Evolutionary conservation across 1,140 invertebrate genomes (phyloP).

Genomic region (Andrena cerasifolii): DNA sequence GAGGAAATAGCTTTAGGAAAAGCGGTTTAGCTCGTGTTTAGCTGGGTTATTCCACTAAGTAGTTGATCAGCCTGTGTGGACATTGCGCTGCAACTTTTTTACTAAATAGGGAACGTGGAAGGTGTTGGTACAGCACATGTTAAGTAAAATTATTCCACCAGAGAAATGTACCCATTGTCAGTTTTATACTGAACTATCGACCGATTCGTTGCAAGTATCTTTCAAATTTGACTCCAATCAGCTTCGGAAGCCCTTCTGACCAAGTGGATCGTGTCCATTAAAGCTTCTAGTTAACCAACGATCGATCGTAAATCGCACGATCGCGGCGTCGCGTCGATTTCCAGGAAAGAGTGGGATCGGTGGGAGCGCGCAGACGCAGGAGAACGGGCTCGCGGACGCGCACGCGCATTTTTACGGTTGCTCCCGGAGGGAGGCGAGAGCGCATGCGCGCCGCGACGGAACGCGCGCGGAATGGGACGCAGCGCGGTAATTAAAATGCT

Average conservation of each 20-base stretch:
- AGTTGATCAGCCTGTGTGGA: too few relatives aligned
- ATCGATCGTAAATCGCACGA: not conserved
- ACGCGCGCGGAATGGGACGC: slow-evolving; percentile 39
- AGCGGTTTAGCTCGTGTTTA: too few relatives aligned
- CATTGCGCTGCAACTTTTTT: too few relatives aligned
- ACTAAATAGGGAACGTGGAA: too few relatives aligned
- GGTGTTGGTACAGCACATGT: too few relatives aligned
- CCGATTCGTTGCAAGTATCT: not conserved
- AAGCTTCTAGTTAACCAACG: not conserved
- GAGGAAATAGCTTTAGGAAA: too few relatives aligned
- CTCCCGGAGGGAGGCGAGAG: not conserved
- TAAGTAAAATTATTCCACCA: too few relatives aligned
- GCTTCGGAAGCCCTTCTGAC: too few relatives aligned
- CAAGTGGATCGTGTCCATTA: not conserved
- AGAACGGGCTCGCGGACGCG: slow-evolving; percentile 24
- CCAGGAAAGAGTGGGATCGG: slow-evolving; percentile 9
- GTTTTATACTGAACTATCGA: too few relatives aligned
- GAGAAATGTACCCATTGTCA: too few relatives aligned
- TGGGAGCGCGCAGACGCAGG: slow-evolving; percentile 13
- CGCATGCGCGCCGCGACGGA: slow-evolving; percentile 16
- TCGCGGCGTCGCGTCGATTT: not conserved
- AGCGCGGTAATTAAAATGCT: slow-evolving; percentile 56
- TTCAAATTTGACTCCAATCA: too few relatives aligned
- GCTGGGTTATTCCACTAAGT: too few relatives aligned
- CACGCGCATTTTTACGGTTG: slow-evolving; percentile 34